Percentiles rank a stretch among this genome's conserved stretches.
These are phyloP conservation scores for Vanessa atalanta DNA, from an alignment of 1,140 invertebrate species.

Conservation along the genomic window DNA sequence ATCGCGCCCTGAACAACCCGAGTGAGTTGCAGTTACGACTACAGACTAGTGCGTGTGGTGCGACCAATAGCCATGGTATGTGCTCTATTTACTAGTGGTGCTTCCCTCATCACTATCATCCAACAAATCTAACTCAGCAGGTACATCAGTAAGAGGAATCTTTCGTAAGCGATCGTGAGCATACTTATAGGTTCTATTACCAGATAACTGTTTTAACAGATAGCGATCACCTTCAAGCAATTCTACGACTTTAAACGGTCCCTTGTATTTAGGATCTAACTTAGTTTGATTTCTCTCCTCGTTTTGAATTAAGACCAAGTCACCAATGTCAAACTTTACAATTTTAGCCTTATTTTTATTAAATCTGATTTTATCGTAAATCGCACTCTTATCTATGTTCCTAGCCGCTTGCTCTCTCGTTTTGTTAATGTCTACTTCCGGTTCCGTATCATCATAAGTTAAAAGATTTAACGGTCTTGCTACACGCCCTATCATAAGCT, in stretches of 20 bases:
- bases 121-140: conserved; percentile 5
- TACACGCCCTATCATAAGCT: conserved; percentile 35
- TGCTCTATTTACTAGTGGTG: conserved; percentile 1
- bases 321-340: conserved; percentile 5
- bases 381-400: conserved; percentile 22
- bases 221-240: conserved; percentile 34
- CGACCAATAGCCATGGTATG: conserved; percentile 10
- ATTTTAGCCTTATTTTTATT: conserved; percentile 41
- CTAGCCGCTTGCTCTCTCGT: conserved; percentile 24
- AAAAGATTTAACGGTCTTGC: conserved; percentile 35
- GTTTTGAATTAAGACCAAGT: conserved; percentile 38
- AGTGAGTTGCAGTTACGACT: conserved; percentile 4
- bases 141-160: background rate
- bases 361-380: conserved; percentile 31
- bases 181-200: conserved; percentile 40
- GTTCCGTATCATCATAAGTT: conserved; percentile 16
- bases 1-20: conserved; percentile 3
- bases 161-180: conserved; percentile 21
- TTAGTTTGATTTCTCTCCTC: conserved; percentile 38
- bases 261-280: conserved; percentile 35
- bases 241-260: conserved; percentile 36
- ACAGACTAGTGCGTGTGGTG: conserved; percentile 7
- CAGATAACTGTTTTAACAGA: conserved; percentile 19
- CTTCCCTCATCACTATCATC: background rate
- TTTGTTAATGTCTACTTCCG: conserved; percentile 20